phyloP scores from a whole-genome alignment of 2,888 invertebrate genomes.

The Dicycla oo region DNA sequence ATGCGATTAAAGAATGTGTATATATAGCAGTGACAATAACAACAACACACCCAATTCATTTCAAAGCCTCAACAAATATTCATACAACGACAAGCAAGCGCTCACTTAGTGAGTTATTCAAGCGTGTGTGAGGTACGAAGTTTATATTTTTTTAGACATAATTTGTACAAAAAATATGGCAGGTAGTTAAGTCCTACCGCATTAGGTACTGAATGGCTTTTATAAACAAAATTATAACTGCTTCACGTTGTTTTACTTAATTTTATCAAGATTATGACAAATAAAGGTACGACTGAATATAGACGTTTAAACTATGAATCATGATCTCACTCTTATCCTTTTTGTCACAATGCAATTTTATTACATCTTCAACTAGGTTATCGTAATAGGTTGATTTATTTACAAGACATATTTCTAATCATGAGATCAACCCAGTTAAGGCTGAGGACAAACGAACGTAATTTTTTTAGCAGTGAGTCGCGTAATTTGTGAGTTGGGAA shows the following conservation, averaged over 20 bases:
- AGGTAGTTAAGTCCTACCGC: slow-evolving; percentile 31
- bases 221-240: slow-evolving; percentile 39
- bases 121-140: slow-evolving; percentile 38
- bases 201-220: slow-evolving; percentile 23
- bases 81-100: slow-evolving; percentile 16
- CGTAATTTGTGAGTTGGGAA: too few relatives aligned
- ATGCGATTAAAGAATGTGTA: slow-evolving; percentile 38
- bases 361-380: slow-evolving; percentile 8
- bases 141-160: slow-evolving; percentile 52
- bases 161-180: slow-evolving; percentile 52
- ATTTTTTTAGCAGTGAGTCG: too few relatives aligned
- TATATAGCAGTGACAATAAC: slow-evolving; percentile 31
- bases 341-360: slow-evolving; percentile 13
- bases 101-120: slow-evolving; percentile 34
- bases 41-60: slow-evolving; percentile 38
- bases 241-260: slow-evolving; percentile 41
- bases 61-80: slow-evolving; percentile 30
- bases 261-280: slow-evolving; percentile 56
- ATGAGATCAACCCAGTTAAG: not conserved
- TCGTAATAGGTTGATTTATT: slow-evolving; percentile 3
- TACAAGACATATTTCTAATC: not conserved
- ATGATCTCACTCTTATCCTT: not conserved
- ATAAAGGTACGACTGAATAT: slow-evolving; percentile 17
- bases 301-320: slow-evolving; percentile 5
- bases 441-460: too few relatives aligned